Evolutionary conservation across 2,888 invertebrate species (phyloP).

Genomic region (Drosophila suboccidentalis): DNA sequence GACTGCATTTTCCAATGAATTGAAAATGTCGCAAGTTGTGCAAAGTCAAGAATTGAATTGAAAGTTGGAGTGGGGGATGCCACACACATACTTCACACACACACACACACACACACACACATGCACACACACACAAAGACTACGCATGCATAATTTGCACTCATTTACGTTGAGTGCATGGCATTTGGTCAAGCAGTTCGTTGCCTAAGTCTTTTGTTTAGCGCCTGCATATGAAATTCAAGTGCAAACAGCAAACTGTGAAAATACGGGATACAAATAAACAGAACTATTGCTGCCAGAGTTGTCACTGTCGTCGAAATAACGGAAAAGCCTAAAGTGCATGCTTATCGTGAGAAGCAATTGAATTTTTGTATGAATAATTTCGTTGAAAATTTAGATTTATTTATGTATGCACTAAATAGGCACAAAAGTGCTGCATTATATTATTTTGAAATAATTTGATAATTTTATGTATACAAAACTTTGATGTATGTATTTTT

Average conservation of each 20-base stretch:
- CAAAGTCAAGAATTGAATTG: slow-evolving; percentile 21
- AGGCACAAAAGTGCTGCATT: neutral
- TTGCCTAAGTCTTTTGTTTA: slow-evolving; percentile 69
- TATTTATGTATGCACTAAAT: neutral
- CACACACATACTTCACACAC: slow-evolving; percentile 3
- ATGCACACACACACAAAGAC: neutral
- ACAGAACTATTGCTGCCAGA: neutral
- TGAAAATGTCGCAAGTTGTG: slow-evolving; percentile 60
- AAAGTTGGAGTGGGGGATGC: neutral
- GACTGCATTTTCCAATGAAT: slow-evolving; percentile 50
- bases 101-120: neutral
- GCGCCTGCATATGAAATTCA: slow-evolving; percentile 28
- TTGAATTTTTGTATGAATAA: neutral
- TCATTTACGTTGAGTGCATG: slow-evolving; percentile 24
- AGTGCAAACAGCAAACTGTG: slow-evolving; percentile 26
- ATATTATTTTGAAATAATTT: neutral
- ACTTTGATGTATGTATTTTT: too few relatives aligned
- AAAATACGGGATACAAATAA: slow-evolving; percentile 9
- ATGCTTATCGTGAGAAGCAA: neutral
- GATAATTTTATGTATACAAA: neutral
- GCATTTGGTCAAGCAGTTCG: slow-evolving; percentile 50
- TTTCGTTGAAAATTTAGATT: neutral
- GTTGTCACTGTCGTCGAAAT: slow-evolving; percentile 4
- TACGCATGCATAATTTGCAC: slow-evolving; percentile 35
- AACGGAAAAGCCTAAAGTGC: slow-evolving; percentile 1